phyloP scores from a whole-genome alignment of 2,888 invertebrate genomes.

The Cheilosia scutellata region DNA sequence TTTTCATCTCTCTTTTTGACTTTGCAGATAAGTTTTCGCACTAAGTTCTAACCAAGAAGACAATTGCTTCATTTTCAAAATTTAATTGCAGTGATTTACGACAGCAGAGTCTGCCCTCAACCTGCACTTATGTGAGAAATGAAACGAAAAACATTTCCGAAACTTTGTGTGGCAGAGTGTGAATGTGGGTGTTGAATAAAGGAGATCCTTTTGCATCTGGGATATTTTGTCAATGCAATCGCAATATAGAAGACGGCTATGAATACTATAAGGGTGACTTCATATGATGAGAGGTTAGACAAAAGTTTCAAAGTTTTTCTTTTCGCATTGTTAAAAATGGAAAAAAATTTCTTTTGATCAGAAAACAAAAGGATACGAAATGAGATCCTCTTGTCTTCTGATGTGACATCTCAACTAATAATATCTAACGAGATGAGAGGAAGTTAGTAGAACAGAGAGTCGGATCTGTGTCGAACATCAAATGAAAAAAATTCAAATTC shows the following conservation, averaged over 20 bases:
- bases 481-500: too few species aligned
- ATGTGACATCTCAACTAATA: too few species aligned
- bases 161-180: slow-evolving; percentile 6
- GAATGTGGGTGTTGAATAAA: not conserved
- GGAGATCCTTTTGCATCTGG: not conserved
- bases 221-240: not conserved
- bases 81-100: slow-evolving; percentile 70
- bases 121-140: slow-evolving; percentile 42
- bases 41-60: slow-evolving; percentile 59
- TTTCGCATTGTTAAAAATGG: not conserved
- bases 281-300: not conserved
- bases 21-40: slow-evolving; percentile 34
- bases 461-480: too few species aligned
- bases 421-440: too few species aligned
- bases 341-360: not conserved
- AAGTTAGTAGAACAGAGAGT: too few species aligned
- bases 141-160: slow-evolving; percentile 23
- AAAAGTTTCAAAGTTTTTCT: not conserved
- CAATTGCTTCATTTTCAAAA: slow-evolving; percentile 69
- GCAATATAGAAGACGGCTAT: not conserved
- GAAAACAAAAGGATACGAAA: not conserved
- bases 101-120: slow-evolving; percentile 43
- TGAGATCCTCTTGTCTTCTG: not conserved
- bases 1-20: slow-evolving; percentile 3
- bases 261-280: not conserved